phyloP scores from a whole-genome alignment of 2,797 vertebrate genomes.

The Diplodus puntazzo region DNA sequence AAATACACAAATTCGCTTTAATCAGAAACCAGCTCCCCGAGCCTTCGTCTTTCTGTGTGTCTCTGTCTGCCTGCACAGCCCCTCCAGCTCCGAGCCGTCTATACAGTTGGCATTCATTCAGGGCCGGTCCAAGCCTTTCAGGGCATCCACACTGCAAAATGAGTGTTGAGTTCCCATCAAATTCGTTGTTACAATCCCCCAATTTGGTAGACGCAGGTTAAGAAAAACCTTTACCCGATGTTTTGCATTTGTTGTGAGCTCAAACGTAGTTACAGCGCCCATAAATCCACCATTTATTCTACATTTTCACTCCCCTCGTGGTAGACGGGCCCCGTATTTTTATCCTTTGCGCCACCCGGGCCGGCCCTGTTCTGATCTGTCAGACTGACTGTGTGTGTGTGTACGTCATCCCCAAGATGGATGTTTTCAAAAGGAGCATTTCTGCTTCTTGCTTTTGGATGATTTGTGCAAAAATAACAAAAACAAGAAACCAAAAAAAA shows the following conservation, averaged over 20 bases:
- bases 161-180: background rate
- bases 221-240: background rate
- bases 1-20: slow-evolving; percentile 69
- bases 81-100: slow-evolving; percentile 66
- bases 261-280: background rate
- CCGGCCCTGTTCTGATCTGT: slow-evolving; percentile 21
- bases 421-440: background rate
- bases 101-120: slow-evolving; percentile 35
- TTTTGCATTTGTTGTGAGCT: background rate
- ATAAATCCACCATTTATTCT: background rate
- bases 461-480: slow-evolving; percentile 26
- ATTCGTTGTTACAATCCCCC: background rate
- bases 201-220: slow-evolving; percentile 9
- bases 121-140: slow-evolving; percentile 19
- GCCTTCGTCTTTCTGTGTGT: slow-evolving; percentile 58
- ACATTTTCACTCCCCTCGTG: background rate
- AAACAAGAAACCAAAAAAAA: background rate
- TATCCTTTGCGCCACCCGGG: background rate
- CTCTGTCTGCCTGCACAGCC: slow-evolving; percentile 75
- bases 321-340: background rate
- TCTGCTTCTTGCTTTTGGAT: slow-evolving; percentile 9
- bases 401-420: slow-evolving; percentile 16
- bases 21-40: slow-evolving; percentile 71
- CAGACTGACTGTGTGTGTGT: slow-evolving; percentile 5
- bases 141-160: background rate